Conservation (phyloP, 2,888 invertebrate genomes). For the Salpingus planirostris region DNA sequence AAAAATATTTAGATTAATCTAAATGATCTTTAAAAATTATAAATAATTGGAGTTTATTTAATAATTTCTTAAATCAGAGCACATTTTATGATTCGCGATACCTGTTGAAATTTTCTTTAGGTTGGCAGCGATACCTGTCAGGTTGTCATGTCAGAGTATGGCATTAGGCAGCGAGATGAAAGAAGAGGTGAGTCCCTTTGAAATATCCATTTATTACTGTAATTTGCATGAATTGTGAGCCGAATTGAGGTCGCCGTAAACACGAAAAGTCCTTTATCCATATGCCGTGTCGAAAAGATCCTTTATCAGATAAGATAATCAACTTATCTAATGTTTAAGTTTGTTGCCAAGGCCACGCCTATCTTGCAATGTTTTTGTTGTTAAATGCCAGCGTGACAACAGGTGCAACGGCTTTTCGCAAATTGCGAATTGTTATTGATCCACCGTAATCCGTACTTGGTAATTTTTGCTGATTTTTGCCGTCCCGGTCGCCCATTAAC, state of each 20-base stretch:
- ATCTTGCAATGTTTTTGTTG: conserved; percentile 22
- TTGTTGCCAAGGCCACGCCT: conserved; percentile 36
- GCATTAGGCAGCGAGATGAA: conserved; percentile 36
- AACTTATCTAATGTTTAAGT: conserved; percentile 10
- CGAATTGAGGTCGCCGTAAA: conserved; percentile 5
- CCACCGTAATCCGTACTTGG: too few relatives aligned
- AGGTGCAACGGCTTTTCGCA: too few relatives aligned
- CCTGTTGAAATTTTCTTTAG: neutral
- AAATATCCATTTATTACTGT: neutral
- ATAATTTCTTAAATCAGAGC: too few relatives aligned
- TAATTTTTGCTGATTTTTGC: too few relatives aligned
- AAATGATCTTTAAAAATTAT: too few relatives aligned
- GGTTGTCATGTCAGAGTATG: conserved; percentile 26
- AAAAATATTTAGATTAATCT: too few relatives aligned
- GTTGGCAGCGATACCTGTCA: conserved; percentile 1
- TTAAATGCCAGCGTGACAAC: conserved; percentile 9
- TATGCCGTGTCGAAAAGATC: conserved; percentile 10
- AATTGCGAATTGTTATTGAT: too few relatives aligned
- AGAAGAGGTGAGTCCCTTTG: conserved; percentile 34
- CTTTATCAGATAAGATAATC: conserved; percentile 19
- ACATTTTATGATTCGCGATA: neutral
- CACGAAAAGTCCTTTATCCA: conserved; percentile 1
- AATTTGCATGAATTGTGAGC: conserved; percentile 5
- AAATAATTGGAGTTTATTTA: too few relatives aligned
- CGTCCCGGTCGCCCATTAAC: too few relatives aligned